Base-by-base conservation (phyloP, 2,888 invertebrate genomes). In the Ectemnius lituratus region DNA sequence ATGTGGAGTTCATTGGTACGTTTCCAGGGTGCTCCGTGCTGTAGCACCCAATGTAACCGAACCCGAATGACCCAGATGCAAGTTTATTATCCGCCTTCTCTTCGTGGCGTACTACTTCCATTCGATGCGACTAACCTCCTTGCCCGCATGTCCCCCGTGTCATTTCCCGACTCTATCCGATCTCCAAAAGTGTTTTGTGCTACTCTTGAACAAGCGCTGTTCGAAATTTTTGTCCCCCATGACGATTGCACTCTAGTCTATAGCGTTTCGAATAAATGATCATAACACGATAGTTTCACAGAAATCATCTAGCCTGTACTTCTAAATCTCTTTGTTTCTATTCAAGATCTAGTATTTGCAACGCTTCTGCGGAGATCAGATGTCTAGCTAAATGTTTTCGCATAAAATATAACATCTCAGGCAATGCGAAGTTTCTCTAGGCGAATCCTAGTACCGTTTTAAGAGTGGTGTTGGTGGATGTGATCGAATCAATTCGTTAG, bases 171-270 rank as follows among this genome's bases (percentile, higher is more conserved):
- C 88, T 88, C 88, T 88, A 88, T 87, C 87, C 85, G 88, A 88
- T 88, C 89, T 88, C 88, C 88, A 88, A 88, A 89, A 88, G 87
- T 89, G 87, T 88, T 87, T 89, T 86, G 88, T 86, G 84, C 84
- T 85, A 52, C 58, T 67, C 65, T 49, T 80, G 84, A 78, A 84
- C 82, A 85, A 49, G 14, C 46, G 62, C 74, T 61, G 64, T n/a
- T n/a, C n/a, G 8, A 60, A 13, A n/a, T 60, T 60, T 27, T 27
- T 28, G 16, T 28, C 28, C 20, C n/a, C 8, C 27, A 28, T 16
- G n/a, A 37, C 28, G 37, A 37, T 6, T 37, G 37, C 37, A 37
- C 37, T 37, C 37, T 37, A 37, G 8, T 37, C 8, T 37, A 37
- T 37, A 37, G 37, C 37, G 37, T 37, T 37, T 37, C 37, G 37